A percentile compares a stretch with the other conserved stretches of the same genome.
Conservation (phyloP, 2,113 vertebrate genomes). For the Marmota monax region DNA sequence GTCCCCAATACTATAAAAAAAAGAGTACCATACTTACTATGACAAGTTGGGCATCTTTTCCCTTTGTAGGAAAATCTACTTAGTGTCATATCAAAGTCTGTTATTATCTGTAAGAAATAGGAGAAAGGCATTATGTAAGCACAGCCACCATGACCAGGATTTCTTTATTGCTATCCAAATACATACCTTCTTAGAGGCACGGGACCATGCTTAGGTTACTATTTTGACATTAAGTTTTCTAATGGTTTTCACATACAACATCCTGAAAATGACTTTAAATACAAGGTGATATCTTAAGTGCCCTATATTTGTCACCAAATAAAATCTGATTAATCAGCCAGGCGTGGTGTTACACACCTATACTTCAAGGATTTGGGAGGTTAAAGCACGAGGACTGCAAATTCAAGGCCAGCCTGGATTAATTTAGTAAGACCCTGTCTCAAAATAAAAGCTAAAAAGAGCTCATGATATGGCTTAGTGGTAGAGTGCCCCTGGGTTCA, state of each 20-base stretch:
- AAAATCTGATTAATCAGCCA: not conserved
- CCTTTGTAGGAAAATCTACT: conserved; percentile 97
- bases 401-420: no score
- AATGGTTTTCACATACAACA: not conserved
- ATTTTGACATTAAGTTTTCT: not conserved
- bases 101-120: conserved; percentile 94
- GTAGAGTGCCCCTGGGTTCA: no score
- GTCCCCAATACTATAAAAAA: no score
- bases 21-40: conserved; percentile 92
- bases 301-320: not conserved
- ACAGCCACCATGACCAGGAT: not conserved
- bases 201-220: not conserved
- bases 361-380: no score
- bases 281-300: not conserved
- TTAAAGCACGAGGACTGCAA: no score
- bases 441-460: no score
- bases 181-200: not conserved
- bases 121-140: conserved; percentile 67
- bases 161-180: not conserved
- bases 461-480: no score
- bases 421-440: no score
- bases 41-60: conserved; percentile 96
- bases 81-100: conserved; percentile 99
- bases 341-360: no score
- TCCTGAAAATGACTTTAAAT: not conserved